Evolutionary conservation across 2,888 invertebrate genomes (phyloP), one percentile per base, ranked within the genome.

Genomic region (Sarcophaga carnaria): DNA sequence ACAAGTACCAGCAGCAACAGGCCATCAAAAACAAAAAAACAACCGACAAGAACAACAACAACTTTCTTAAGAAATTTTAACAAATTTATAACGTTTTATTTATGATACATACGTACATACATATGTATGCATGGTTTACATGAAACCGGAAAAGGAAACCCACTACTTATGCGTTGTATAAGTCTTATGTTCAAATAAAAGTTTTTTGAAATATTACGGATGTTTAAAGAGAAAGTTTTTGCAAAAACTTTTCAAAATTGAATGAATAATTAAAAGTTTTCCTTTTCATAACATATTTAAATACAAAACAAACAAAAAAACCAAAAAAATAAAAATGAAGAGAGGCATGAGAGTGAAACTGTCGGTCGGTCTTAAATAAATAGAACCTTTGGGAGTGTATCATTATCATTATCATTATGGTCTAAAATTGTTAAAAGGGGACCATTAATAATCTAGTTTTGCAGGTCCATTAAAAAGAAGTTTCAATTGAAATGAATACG

Each of bases 401-500:
- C 37, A 2, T 37, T 10, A 37, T 2, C 37, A 37, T 63, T 20
- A 66, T 66, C 10, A 66, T 66, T 25, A 45, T 60, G 1, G 64
- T 8, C 20, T 27, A 78, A 59, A 14, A 17, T 5, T 80, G 20
- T 60, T 2, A 12, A 37, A 62, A 63, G 63, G 27, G 14, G 62
- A 2, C 17, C 62, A 37, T n/a, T 69, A 75, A 81, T 69, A 81
- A 69, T 75, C 47, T 20, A 75, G 60, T 80, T 74, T 74, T 20
- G 60, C 14, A 74, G 47, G 80, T 74, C 66, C 62, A 74, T 80
- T 62, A 74, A 62, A 10, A 64, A 80, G 64, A 71, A 10, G 25
- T 78, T 70, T 60, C 22, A 60, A 60, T 45, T 59, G 20, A 37
- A 27, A 60, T 27, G 4, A 49, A 49, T 37, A 37, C 10, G 37